These are phyloP conservation scores for Astur gentilis DNA, from an alignment of 2,113 vertebrate species.

Conservation along the genomic window DNA sequence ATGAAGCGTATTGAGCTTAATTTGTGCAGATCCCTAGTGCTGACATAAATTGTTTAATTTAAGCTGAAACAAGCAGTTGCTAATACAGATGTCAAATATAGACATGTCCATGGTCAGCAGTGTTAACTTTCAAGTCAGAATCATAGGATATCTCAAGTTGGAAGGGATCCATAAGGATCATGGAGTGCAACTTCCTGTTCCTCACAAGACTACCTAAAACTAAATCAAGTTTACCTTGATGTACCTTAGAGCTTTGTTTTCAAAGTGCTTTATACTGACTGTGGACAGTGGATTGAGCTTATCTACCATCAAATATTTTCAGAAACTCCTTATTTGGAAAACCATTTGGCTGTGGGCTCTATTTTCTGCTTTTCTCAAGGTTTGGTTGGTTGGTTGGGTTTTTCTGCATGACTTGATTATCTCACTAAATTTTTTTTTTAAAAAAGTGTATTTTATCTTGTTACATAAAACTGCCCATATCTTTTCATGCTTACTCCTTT, in stretches of 20 bases:
- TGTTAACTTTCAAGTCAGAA: neutral
- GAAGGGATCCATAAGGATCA: neutral
- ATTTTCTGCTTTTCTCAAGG: neutral
- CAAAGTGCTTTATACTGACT: neutral
- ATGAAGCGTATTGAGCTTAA: neutral
- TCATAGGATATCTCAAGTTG: neutral
- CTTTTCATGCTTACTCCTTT: neutral
- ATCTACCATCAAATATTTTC: neutral
- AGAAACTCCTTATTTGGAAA: neutral
- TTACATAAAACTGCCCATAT: neutral
- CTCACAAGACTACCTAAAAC: neutral
- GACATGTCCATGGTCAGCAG: neutral
- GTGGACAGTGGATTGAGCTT: neutral
- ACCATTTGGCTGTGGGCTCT: neutral
- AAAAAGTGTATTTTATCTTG: neutral
- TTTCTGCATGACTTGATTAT: neutral
- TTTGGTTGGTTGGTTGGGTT: neutral
- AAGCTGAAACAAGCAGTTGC: constrained; percentile 8
- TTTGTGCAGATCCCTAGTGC: neutral
- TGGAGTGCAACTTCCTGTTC: neutral
- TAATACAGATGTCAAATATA: neutral
- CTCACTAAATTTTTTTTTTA: neutral
- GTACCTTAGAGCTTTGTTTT: neutral
- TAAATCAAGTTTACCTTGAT: neutral
- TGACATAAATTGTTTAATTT: neutral